Evolutionary conservation across 2,888 invertebrate species (phyloP), one percentile per base, ranked within the genome.

Genomic region (Drymonia ruficornis): DNA sequence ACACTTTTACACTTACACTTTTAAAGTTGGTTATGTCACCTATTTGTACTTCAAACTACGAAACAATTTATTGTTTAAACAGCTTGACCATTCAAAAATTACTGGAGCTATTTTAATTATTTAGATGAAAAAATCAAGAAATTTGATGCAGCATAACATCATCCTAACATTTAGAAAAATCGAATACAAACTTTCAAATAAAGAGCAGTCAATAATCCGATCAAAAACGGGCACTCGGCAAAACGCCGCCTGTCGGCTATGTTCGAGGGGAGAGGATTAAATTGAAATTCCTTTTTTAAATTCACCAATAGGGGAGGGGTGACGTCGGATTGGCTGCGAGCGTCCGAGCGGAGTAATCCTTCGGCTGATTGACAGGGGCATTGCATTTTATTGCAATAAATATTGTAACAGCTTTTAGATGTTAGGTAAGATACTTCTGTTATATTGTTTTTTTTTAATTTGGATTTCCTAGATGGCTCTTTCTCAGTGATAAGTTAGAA

Each of bases 271-370:
- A 91, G 81, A 81, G 78, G 83, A 87, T 90, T 85, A 87, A 89
- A 89, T 88, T 87, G 83, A 84, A 91, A 88, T 91, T 87, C 88
- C 86, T 84, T 89, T 89, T 91, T 89, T 81, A 87, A 89, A 91
- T 89, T 88, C 87, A 87, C 91, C 90, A 89, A 91, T 89, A 81
- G 78, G 84, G 86, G 86, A 88, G 81, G 88, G 87, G 87, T 81
- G 80, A 69, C 73, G 72, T 76, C 67, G 86, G 89, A 91, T 91
- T 91, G 91, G 91, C 80, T 82, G 80, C 60, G 78, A 73, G 80
- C 84, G 84, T 80, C 82, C 85, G 82, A 83, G 84, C 83, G 73
- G 80, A 86, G 84, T 91, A 87, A 90, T 86, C 83, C 82, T 75
- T 64, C 68, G 76, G 54, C 55, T 84, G 88, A 87, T 83, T 89